Base-by-base conservation (phyloP, 2,113 vertebrate genomes). In the Onychostruthus taczanowskii region DNA sequence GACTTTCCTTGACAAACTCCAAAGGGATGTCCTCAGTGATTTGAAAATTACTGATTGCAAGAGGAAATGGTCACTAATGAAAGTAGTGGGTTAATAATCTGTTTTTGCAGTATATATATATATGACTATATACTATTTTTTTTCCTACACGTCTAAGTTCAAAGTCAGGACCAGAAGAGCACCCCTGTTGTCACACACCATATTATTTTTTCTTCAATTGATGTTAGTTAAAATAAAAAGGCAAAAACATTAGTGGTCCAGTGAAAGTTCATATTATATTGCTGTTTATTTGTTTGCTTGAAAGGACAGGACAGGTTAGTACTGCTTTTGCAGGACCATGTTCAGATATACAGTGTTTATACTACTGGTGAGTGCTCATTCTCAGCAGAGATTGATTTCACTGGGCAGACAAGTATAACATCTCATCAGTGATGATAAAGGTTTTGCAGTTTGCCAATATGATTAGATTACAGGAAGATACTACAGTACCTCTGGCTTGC, bases 401-500 rank as follows among this genome's bases (percentile, higher is more conserved):
- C 43, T 64, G 56, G 41, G 61, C 69, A 91, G 64, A 94, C 59
- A 76, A 82, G 59, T 85, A 41, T 86, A 88, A 80, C 84, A 83
- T 49, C 85, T 97, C 75, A 84, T 85, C 75, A 90, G 1, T 39
- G 55, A 63, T 86, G 88, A 70, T 91, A 80, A 86, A 77, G 80
- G 27, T 89, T 93, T 90, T 93, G 56, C 76, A 78, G 72, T 94
- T 91, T 95, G 56, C 84, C 93, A 80, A 7, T 72, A 24, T 64
- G 82, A 74, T 91, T 76, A 93, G 93, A 87, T 91, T 95, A 90
- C 68, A 85, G 84, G 58, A 74, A 89, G 83, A 84, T 84, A 53
- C 35, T 68, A 21, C 35, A 68, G 79, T 93, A 66, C 30, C 52
- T 86, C 85, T 81, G 83, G 63, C 67, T 81, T 79, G 46, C 49